Conservation (phyloP, 1,140 invertebrate species). For the Scaptomyza graminum region DNA sequence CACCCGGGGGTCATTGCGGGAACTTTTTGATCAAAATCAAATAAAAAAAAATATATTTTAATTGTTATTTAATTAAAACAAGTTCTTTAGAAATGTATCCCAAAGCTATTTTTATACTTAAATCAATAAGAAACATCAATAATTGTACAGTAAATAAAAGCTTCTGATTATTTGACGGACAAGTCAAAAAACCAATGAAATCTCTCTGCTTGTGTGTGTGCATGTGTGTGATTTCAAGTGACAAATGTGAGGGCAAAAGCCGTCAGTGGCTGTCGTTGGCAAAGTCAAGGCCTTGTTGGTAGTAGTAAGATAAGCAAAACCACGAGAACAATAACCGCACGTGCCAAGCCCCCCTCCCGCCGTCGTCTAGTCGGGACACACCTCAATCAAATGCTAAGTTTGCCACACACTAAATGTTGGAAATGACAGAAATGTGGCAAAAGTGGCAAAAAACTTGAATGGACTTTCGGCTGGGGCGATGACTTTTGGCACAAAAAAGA, state of each 20-base stretch:
- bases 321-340: slow-evolving; percentile 27
- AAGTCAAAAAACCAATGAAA: slow-evolving; percentile 11
- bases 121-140: neutral
- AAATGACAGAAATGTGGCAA: slow-evolving; percentile 32
- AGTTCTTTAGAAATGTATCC: neutral
- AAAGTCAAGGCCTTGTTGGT: slow-evolving; percentile 20
- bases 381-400: slow-evolving; percentile 44
- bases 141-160: neutral
- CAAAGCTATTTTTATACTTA: too few relatives aligned
- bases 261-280: slow-evolving; percentile 13
- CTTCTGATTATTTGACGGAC: neutral
- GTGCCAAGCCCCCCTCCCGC: slow-evolving; percentile 11
- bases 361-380: neutral
- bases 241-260: slow-evolving; percentile 36
- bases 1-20: too few relatives aligned
- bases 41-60: too few relatives aligned
- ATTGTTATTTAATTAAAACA: neutral
- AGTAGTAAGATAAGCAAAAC: slow-evolving; percentile 8
- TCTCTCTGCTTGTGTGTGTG: slow-evolving; percentile 19
- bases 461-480: slow-evolving; percentile 10
- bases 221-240: slow-evolving; percentile 23
- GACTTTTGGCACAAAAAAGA: slow-evolving; percentile 23
- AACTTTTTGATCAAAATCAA: too few relatives aligned
- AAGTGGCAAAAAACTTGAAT: slow-evolving; percentile 9
- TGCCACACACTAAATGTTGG: slow-evolving; percentile 41